phyloP scores from a whole-genome alignment of 2,113 vertebrate species.

The Erythrolamprus reginae region DNA sequence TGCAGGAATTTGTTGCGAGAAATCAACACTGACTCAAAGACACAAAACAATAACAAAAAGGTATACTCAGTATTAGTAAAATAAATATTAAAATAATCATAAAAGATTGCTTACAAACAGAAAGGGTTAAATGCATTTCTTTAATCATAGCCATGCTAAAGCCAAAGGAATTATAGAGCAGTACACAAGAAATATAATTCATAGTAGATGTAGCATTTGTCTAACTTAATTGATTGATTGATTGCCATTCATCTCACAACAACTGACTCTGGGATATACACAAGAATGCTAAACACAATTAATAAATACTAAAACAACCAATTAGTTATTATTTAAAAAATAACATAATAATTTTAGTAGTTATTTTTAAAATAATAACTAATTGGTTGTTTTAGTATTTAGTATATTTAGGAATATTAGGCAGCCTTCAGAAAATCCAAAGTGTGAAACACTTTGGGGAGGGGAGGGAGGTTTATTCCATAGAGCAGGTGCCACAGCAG shows the following conservation, averaged over 20 bases:
- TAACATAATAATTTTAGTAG: no score
- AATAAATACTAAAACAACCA: not conserved
- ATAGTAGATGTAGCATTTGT: not conserved
- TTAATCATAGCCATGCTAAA: slow-evolving; percentile 4
- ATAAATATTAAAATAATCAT: not conserved
- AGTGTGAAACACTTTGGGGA: not conserved
- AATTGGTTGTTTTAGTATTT: no score
- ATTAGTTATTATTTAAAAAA: no score
- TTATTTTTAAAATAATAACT: no score
- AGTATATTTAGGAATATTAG: no score
- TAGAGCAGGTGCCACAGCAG: not conserved
- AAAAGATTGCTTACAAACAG: not conserved
- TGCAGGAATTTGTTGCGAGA: not conserved
- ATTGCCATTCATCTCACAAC: not conserved
- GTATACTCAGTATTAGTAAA: slow-evolving; percentile 1
- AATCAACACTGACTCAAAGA: not conserved
- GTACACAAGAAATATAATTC: not conserved
- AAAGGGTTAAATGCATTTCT: not conserved
- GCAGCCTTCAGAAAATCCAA: not conserved
- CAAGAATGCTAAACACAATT: not conserved
- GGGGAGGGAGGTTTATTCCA: not conserved
- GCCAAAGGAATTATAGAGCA: not conserved
- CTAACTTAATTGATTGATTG: not conserved
- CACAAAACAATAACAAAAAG: not conserved
- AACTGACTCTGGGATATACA: not conserved